Evolutionary conservation across 1,140 invertebrate genomes (phyloP).

Genomic region (Drosophila kurseongensis): DNA sequence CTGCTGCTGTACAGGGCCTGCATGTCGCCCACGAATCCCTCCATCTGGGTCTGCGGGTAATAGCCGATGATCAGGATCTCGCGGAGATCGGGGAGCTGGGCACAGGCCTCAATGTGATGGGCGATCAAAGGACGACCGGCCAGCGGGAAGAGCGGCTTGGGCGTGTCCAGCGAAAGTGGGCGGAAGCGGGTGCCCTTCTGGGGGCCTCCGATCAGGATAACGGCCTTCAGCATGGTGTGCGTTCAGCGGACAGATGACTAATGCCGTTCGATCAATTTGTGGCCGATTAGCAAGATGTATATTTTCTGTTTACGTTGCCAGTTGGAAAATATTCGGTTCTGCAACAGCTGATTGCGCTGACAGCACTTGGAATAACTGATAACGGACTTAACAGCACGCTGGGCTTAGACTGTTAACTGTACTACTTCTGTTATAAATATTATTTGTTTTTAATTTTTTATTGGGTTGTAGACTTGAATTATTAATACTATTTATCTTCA

Average conservation of each 20-base stretch:
- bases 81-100: slow-evolving; percentile 90
- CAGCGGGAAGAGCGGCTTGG: slow-evolving; percentile 98
- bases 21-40: slow-evolving; percentile 94
- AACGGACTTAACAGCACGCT: slow-evolving; percentile 4
- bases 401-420: background rate
- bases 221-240: slow-evolving; percentile 88
- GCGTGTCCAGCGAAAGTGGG: slow-evolving; percentile 97
- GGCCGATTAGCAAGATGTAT: slow-evolving; percentile 33
- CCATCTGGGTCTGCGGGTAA: slow-evolving; percentile 93
- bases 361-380: slow-evolving; percentile 7
- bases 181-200: slow-evolving; percentile 97
- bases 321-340: slow-evolving; percentile 4
- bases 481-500: background rate
- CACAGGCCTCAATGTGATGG: slow-evolving; percentile 98
- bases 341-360: slow-evolving; percentile 27
- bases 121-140: slow-evolving; percentile 97
- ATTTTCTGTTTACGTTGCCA: slow-evolving; percentile 70
- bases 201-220: slow-evolving; percentile 91
- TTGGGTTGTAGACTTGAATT: background rate
- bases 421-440: background rate
- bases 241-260: slow-evolving; percentile 35
- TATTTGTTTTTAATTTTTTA: background rate
- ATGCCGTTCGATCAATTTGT: slow-evolving; percentile 27
- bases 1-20: slow-evolving; percentile 92
- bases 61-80: slow-evolving; percentile 98